These are phyloP conservation scores for Enchytraeus crypticus DNA, from an alignment of 2,888 invertebrate genomes.

Conservation along the genomic window DNA sequence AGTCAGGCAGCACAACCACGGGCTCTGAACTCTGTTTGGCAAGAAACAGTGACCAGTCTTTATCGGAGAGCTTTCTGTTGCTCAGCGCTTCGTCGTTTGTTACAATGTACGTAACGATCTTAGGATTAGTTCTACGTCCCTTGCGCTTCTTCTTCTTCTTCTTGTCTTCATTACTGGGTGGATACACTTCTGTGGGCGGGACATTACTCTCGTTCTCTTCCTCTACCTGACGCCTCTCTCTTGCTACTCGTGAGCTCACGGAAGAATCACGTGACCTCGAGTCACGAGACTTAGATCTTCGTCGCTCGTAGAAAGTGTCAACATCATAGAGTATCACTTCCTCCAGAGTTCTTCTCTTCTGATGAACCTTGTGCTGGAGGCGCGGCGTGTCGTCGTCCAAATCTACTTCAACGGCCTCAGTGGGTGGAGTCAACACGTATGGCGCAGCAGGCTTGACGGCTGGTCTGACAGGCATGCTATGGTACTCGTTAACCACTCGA, in stretches of 20 bases:
- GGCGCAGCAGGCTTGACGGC: neutral
- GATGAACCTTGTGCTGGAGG: neutral
- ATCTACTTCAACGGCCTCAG: neutral
- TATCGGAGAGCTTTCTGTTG: neutral
- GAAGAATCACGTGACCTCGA: neutral
- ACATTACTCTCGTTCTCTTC: neutral
- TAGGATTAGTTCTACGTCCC: neutral
- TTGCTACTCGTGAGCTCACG: too few species aligned
- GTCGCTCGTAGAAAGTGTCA: constrained; percentile 7
- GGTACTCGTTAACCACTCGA: neutral
- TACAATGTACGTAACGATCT: neutral
- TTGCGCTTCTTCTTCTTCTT: constrained; percentile 3
- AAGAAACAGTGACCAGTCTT: neutral
- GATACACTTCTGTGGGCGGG: neutral
- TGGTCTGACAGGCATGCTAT: neutral
- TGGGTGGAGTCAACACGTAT: neutral
- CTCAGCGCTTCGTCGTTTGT: neutral
- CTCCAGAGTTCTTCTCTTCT: neutral
- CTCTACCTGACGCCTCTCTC: too few species aligned
- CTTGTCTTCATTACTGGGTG: too few species aligned
- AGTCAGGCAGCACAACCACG: too few species aligned
- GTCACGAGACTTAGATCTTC: too few species aligned
- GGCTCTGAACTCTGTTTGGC: too few species aligned
- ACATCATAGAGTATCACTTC: constrained; percentile 3
- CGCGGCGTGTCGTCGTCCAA: neutral